phyloP scores from a whole-genome alignment of 2,113 vertebrate genomes.

The Dolichotis patagonum region DNA sequence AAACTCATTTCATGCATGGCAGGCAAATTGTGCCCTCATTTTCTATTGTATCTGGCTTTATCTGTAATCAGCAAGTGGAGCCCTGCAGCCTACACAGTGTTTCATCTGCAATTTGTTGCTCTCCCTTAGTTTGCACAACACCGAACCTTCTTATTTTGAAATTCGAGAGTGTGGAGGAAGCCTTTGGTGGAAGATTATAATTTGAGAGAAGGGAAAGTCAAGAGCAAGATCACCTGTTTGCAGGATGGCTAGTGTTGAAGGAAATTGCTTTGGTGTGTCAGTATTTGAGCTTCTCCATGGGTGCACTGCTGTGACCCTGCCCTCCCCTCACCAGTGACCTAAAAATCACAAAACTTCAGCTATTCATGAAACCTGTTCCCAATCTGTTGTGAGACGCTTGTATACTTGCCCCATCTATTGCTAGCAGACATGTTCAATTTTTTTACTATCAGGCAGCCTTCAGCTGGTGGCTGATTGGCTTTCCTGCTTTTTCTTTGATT shows the following conservation, averaged over 20 bases:
- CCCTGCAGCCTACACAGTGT: slow-evolving; percentile 37
- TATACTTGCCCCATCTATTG: slow-evolving; percentile 8
- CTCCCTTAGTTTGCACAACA: slow-evolving; percentile 66
- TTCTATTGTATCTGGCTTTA: slow-evolving; percentile 73
- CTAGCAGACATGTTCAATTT: slow-evolving; percentile 13
- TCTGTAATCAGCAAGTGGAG: slow-evolving; percentile 63
- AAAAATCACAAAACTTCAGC: slow-evolving; percentile 60
- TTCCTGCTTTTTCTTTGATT: neutral
- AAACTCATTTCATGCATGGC: slow-evolving; percentile 67
- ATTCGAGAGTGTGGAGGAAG: slow-evolving; percentile 55
- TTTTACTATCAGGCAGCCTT: slow-evolving; percentile 4
- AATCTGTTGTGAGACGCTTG: slow-evolving; percentile 40
- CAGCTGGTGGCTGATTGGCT: neutral
- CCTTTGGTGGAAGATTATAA: slow-evolving; percentile 50
- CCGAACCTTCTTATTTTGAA: slow-evolving; percentile 66
- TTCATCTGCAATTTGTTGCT: slow-evolving; percentile 59
- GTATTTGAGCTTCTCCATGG: neutral
- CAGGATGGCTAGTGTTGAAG: neutral
- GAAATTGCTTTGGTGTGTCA: slow-evolving; percentile 56
- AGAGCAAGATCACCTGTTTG: slow-evolving; percentile 61
- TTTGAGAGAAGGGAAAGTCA: slow-evolving; percentile 69
- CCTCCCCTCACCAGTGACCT: slow-evolving; percentile 41
- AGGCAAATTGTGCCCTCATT: slow-evolving; percentile 69
- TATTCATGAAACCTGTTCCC: neutral
- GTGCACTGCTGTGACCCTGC: neutral